Conservation (phyloP, 1,140 invertebrate species). For the Diabrotica virgifera region DNA sequence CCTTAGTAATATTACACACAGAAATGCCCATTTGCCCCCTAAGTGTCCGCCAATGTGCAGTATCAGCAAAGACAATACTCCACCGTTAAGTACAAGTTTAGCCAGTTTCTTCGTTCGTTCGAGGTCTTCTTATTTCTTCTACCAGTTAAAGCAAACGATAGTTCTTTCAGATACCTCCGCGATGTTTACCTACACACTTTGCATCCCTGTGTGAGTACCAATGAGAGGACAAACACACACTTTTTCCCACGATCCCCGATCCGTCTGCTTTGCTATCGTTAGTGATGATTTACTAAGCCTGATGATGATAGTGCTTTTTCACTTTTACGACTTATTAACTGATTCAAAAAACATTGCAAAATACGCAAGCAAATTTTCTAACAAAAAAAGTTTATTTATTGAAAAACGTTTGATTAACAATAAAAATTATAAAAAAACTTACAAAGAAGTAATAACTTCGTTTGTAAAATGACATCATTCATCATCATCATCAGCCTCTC, state of each 20-base stretch:
- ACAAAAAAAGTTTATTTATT: too few species aligned
- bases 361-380: too few species aligned
- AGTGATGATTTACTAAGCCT: not conserved
- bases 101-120: constrained; percentile 6
- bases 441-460: too few species aligned
- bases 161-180: constrained; percentile 10
- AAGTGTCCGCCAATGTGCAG: not conserved
- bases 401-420: too few species aligned
- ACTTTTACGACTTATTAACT: too few species aligned
- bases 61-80: constrained; percentile 9
- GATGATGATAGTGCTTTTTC: too few species aligned
- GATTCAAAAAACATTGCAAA: too few species aligned
- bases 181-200: constrained; percentile 17
- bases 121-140: constrained; percentile 11
- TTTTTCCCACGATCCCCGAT: constrained; percentile 11
- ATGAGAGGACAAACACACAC: constrained; percentile 14
- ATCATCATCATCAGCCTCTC: too few species aligned
- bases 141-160: constrained; percentile 15
- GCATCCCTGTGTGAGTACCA: constrained; percentile 15
- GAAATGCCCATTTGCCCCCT: too few species aligned
- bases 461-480: too few species aligned
- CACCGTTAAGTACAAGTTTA: constrained; percentile 13
- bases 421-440: too few species aligned
- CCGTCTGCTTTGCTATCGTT: not conserved
- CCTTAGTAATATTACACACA: too few species aligned